Percentiles rank a stretch among this genome's conserved stretches.
These are phyloP conservation scores for Micronycteris hirsuta DNA, from an alignment of 2,113 vertebrate genomes.

Conservation along the genomic window DNA sequence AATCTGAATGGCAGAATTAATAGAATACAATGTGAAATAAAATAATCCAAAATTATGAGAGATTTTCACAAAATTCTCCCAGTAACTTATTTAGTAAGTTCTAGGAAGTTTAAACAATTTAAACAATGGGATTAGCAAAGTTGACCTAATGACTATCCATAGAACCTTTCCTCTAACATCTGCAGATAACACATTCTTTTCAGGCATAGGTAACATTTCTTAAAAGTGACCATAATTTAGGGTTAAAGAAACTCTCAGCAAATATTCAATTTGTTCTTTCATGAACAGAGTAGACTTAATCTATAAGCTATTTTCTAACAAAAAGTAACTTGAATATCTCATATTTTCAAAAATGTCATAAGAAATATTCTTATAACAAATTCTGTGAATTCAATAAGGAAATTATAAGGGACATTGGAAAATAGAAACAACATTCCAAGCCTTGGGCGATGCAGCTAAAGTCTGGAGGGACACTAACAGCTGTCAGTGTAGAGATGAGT, in stretches of 20 bases:
- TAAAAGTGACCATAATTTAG: background rate
- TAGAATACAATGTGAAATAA: background rate
- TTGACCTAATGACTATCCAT: background rate
- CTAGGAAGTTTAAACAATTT: background rate
- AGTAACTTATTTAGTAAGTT: background rate
- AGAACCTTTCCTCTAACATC: background rate
- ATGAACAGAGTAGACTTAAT: background rate
- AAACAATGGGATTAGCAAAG: background rate
- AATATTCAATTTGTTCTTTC: background rate
- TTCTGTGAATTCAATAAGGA: background rate
- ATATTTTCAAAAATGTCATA: background rate
- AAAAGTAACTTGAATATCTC: background rate
- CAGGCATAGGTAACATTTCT: background rate
- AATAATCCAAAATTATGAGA: background rate
- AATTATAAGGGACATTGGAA: background rate
- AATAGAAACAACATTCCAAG: background rate
- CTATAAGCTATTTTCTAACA: background rate
- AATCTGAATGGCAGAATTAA: background rate
- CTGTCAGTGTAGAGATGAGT: background rate
- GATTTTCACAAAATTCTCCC: background rate
- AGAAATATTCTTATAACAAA: background rate
- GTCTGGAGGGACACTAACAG: background rate
- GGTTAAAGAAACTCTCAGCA: background rate
- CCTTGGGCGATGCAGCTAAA: background rate
- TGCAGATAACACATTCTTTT: background rate